Percentiles rank a stretch among this genome's conserved stretches.
Conservation (phyloP, 2,113 vertebrate genomes). For the Anolis sagrei region DNA sequence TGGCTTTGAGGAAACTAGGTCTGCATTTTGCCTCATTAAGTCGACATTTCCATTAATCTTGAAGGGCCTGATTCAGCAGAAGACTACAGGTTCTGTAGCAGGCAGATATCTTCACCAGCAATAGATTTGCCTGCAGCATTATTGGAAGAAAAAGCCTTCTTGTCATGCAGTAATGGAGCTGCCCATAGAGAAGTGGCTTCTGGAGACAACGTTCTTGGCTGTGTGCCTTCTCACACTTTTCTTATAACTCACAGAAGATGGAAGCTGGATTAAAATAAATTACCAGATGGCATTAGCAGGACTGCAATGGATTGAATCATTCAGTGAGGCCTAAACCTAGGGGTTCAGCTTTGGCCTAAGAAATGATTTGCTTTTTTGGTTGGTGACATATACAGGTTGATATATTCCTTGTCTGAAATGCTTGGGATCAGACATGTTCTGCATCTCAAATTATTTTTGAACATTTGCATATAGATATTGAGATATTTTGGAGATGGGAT, state of each 20-base stretch:
- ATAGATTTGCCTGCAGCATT: not conserved
- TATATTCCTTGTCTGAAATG: too few relatives aligned
- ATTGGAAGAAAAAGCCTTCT: not conserved
- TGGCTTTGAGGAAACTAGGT: conserved; percentile 24
- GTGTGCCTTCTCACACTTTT: too few relatives aligned
- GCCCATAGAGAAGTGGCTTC: not conserved
- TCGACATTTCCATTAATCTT: conserved; percentile 13
- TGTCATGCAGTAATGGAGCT: conserved; percentile 11
- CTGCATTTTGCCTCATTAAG: conserved; percentile 26
- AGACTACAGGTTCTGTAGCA: not conserved
- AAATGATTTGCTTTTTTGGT: not conserved
- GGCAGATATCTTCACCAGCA: not conserved
- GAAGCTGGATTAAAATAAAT: not conserved
- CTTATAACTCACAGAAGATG: not conserved
- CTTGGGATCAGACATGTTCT: too few relatives aligned
- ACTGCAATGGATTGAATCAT: not conserved
- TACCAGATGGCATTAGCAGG: not conserved
- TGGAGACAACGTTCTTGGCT: not conserved
- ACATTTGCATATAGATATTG: too few relatives aligned
- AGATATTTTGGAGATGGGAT: too few relatives aligned
- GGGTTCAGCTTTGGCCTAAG: not conserved
- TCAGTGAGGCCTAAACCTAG: not conserved
- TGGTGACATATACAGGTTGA: too few relatives aligned
- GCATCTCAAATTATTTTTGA: too few relatives aligned
- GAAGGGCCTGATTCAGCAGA: conserved; percentile 9